Conservation (phyloP, 2,797 vertebrate species). For the Carapus acus region DNA sequence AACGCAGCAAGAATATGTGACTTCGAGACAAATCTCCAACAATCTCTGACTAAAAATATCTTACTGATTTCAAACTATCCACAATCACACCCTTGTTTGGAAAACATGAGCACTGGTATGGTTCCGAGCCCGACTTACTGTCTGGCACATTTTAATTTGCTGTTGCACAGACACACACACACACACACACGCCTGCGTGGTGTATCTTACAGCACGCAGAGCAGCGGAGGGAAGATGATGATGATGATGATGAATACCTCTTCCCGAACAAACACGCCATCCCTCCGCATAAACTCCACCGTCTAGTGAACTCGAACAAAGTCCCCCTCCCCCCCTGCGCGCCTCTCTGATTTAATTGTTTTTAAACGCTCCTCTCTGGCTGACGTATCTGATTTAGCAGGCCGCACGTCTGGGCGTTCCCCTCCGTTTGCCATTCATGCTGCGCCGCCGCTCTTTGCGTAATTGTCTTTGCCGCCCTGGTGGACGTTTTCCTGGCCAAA, state of each 20-base stretch:
- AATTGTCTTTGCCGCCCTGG: slow-evolving; percentile 61
- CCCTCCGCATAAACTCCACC: slow-evolving; percentile 30
- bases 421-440: slow-evolving; percentile 59
- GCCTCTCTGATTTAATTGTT: slow-evolving; percentile 44
- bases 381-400: slow-evolving; percentile 58
- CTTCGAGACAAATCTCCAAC: no score
- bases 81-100: background rate
- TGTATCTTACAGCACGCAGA: no score
- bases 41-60: no score
- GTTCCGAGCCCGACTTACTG: slow-evolving; percentile 30
- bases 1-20: no score
- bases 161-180: slow-evolving; percentile 24
- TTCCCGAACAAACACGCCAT: slow-evolving; percentile 23
- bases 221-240: slow-evolving; percentile 33
- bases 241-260: slow-evolving; percentile 49
- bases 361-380: slow-evolving; percentile 16
- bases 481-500: slow-evolving; percentile 56
- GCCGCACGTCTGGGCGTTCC: slow-evolving; percentile 48
- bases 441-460: slow-evolving; percentile 55
- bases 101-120: background rate
- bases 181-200: slow-evolving; percentile 35
- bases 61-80: no score
- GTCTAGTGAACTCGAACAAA: slow-evolving; percentile 52
- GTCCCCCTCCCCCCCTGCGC: slow-evolving; percentile 27
- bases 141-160: slow-evolving; percentile 46